phyloP scores from a whole-genome alignment of 2,113 vertebrate genomes.

The Anser brachyrhynchus region DNA sequence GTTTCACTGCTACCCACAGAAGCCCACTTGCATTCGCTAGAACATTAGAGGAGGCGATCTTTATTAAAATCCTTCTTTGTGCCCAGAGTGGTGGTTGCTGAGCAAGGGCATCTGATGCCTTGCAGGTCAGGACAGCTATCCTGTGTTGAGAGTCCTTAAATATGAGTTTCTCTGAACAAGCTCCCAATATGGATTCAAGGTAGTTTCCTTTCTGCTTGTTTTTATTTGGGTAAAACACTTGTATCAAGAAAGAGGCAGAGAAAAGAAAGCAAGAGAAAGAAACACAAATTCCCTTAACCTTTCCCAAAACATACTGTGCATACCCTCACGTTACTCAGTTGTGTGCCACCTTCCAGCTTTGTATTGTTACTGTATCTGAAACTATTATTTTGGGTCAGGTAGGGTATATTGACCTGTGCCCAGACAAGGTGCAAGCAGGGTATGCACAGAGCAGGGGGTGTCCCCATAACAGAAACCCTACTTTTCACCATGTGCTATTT shows the following conservation, averaged over 20 bases:
- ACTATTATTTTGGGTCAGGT: not conserved
- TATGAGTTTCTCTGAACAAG: not conserved
- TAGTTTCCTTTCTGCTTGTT: not conserved
- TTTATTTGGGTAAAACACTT: not conserved
- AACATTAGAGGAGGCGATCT: accelerated
- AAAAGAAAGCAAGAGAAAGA: not conserved
- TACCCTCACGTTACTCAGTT: not conserved
- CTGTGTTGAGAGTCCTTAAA: not conserved
- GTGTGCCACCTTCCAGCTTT: too few species aligned
- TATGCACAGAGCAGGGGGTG: too few species aligned
- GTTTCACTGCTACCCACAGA: not conserved
- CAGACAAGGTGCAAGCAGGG: accelerated
- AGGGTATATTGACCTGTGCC: accelerated
- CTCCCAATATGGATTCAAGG: not conserved
- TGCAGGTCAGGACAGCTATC: not conserved
- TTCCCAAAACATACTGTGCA: not conserved
- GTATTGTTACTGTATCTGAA: not conserved
- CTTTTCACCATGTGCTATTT: accelerated
- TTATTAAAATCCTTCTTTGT: not conserved
- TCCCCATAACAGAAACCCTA: accelerated
- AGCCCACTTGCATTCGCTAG: not conserved
- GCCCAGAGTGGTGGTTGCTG: not conserved
- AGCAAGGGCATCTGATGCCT: not conserved
- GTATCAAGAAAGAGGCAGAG: not conserved
- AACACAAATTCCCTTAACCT: not conserved